These are phyloP conservation scores for Araneus ventricosus DNA, from an alignment of 1,140 invertebrate species.

Conservation along the genomic window DNA sequence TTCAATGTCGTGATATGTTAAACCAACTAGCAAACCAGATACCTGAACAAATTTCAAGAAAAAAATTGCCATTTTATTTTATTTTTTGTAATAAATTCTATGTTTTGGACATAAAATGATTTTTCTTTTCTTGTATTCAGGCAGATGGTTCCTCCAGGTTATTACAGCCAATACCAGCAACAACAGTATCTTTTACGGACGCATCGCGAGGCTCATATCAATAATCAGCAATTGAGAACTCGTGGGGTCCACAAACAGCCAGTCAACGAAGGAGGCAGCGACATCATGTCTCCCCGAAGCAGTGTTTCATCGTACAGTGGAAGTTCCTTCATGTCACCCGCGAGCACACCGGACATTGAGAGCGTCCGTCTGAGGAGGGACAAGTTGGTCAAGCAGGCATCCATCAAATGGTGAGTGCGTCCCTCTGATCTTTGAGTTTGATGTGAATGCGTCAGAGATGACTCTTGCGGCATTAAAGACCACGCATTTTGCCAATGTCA, in stretches of 20 bases:
- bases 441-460: no score
- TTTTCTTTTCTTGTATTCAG: not conserved
- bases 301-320: constrained; percentile 42
- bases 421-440: not conserved
- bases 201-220: not conserved
- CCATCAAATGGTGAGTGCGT: constrained; percentile 64
- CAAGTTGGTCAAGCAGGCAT: constrained; percentile 64
- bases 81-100: no score
- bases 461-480: no score
- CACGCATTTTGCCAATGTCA: no score
- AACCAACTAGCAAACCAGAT: no score
- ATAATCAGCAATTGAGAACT: not conserved
- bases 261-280: not conserved
- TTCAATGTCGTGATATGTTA: no score
- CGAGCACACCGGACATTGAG: constrained; percentile 53
- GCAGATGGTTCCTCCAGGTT: not conserved
- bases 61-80: no score
- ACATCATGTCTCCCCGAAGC: constrained; percentile 39
- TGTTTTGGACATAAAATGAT: no score
- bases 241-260: not conserved
- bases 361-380: constrained; percentile 13
- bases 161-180: constrained; percentile 15
- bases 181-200: not conserved
- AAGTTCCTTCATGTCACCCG: constrained; percentile 53
- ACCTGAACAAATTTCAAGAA: no score